Percentiles rank a stretch among this genome's conserved stretches.
phyloP scores from a whole-genome alignment of 2,797 vertebrate genomes.

The Gymnoscopelus braueri region DNA sequence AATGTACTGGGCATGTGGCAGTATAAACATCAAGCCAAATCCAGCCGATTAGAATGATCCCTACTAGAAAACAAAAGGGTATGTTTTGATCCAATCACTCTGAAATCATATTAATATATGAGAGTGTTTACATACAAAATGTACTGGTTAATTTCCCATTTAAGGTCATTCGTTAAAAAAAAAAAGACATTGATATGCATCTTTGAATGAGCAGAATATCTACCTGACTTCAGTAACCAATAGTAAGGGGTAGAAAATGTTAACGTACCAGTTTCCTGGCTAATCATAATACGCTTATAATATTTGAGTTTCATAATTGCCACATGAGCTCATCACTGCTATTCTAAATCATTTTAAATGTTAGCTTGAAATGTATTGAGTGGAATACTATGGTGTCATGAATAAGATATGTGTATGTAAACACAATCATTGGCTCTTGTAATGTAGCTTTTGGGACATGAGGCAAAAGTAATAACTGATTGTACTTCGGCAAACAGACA shows the following conservation, averaged over 20 bases:
- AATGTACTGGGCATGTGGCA: conserved; percentile 58
- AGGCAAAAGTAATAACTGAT: conserved; percentile 43
- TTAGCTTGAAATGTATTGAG: no score
- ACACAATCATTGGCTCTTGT: conserved; percentile 20
- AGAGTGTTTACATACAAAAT: conserved; percentile 19
- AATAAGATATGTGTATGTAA: conserved; percentile 11
- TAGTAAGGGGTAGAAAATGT: no score
- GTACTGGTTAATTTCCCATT: conserved; percentile 1
- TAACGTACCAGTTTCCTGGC: no score
- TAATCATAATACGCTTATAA: no score
- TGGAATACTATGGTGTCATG: background rate
- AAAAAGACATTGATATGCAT: no score
- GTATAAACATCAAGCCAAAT: conserved; percentile 45
- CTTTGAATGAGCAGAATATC: no score
- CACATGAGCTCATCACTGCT: no score
- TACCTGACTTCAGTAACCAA: no score
- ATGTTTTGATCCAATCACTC: conserved; percentile 2
- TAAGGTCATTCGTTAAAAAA: no score
- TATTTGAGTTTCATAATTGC: no score
- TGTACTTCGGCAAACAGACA: conserved; percentile 55
- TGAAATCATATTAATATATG: conserved; percentile 3
- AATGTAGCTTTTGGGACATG: conserved; percentile 43
- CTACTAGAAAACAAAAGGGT: background rate
- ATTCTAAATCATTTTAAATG: no score
- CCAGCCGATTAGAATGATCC: background rate